Evolutionary conservation across 2,797 vertebrate genomes (phyloP), one percentile per base, ranked within the genome.

Genomic region (Gila robusta): DNA sequence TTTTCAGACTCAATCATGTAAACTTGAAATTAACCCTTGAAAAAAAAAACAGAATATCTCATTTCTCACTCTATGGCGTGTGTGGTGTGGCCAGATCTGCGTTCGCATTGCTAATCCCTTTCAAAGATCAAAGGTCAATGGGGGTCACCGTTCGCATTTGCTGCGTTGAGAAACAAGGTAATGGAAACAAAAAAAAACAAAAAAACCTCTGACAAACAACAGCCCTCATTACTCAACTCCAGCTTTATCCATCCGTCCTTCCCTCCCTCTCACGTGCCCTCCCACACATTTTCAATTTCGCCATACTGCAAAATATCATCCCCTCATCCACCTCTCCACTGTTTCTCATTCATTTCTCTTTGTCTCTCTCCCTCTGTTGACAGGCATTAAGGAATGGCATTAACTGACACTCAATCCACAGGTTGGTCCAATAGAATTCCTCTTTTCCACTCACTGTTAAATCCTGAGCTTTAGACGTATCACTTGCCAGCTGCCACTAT

Each of bases 131-230:
- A 85, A 86, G 94, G 93, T 94, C 90, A 89, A 32, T 66, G 66
- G 81, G 87, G 92, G 91, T 93, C 93, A 90, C 26, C 0, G 87
- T 90, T 90, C 81, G 83, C 91, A 92, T 94, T 81, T 92, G 82
- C 91, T 90, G 89, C 87, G 89, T 91, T 92, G 93, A 94, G 93
- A 90, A 93, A 92, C 89, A 88, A 87, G 67, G 79, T 93, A 92
- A 93, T 91, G 91, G 90, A 89, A 91, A 92, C 91, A 84, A 83
- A 90, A 91, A 91, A 91, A 85, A 66, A 88, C 2, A 32, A 1
- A 32, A 32, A 32, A 32, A 32, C 32, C 32, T 81, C 74, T 73
- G 37, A 77, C 89, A 90, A 90, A 81, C 86, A 91, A 85, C 71
- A 71, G 86, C 16, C 44, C 79, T 87, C 37, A 47, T 79, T 85